A percentile compares a stretch with the other conserved stretches of the same genome.
phyloP scores from a whole-genome alignment of 2,113 vertebrate species.

The Phalacrocorax carbo region DNA sequence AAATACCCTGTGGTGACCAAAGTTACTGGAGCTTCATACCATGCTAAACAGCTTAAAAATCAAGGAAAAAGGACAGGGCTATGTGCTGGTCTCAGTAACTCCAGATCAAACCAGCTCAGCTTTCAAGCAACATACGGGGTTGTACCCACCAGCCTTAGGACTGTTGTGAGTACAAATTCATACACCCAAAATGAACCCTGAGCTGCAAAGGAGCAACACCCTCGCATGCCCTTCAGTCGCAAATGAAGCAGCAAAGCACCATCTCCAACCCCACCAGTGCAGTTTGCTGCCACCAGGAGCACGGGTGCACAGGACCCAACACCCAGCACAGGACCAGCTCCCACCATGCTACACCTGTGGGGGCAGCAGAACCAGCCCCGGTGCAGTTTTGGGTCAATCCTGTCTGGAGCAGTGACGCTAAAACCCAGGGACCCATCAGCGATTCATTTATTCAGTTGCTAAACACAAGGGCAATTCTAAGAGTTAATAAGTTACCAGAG shows the following conservation, averaged over 20 bases:
- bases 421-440: background rate
- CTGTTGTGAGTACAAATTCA: background rate
- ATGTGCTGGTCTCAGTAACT: rapidly evolving
- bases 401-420: background rate
- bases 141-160: background rate
- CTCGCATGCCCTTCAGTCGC: rapidly evolving
- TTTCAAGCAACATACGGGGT: rapidly evolving
- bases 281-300: rapidly evolving
- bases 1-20: background rate
- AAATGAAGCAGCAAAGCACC: background rate
- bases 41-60: background rate
- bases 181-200: background rate
- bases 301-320: no score
- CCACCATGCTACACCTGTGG: rapidly evolving
- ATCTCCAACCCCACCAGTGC: rapidly evolving
- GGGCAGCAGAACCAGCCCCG: background rate
- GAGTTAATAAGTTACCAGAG: conserved; percentile 35
- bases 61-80: background rate
- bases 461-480: background rate
- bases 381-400: background rate
- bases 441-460: background rate
- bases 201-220: background rate
- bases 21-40: background rate
- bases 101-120: background rate
- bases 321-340: background rate